Evolutionary conservation across 2,113 vertebrate genomes (phyloP).

Genomic region (Campylorhamphus procurvoides): DNA sequence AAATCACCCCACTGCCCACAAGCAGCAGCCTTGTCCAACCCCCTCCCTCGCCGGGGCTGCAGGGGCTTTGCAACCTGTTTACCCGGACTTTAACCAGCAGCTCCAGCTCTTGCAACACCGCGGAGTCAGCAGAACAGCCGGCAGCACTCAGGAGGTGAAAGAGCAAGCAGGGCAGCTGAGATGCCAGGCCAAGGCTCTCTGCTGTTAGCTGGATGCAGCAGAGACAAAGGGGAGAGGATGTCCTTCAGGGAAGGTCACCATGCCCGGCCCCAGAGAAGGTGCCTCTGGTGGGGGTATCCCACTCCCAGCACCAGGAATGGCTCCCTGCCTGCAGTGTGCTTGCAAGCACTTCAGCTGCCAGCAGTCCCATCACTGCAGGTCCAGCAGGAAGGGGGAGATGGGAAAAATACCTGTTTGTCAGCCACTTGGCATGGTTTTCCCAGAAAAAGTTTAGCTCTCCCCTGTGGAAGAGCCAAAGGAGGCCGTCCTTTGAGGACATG

Average conservation of each 20-base stretch:
- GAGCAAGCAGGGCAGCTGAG: not conserved
- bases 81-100: constrained; percentile 46
- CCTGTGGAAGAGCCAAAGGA: not conserved
- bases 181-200: not conserved
- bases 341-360: not conserved
- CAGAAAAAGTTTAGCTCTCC: not conserved
- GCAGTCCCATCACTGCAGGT: not conserved
- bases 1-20: not conserved
- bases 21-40: not conserved
- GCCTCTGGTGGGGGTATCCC: not conserved
- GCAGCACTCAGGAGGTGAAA: constrained; percentile 3
- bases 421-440: not conserved
- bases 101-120: constrained; percentile 24
- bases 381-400: not conserved
- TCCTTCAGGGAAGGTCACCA: constrained; percentile 7
- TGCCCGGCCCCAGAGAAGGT: not conserved
- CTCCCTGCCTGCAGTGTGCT: not conserved
- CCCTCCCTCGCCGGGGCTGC: not conserved
- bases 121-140: not conserved
- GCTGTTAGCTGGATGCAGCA: not conserved
- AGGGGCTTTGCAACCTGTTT: constrained; percentile 43
- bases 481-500: not conserved
- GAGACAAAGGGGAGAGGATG: not conserved
- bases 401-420: not conserved
- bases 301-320: not conserved